Conservation (phyloP, 2,113 vertebrate species). For the Ciconia stormi region DNA sequence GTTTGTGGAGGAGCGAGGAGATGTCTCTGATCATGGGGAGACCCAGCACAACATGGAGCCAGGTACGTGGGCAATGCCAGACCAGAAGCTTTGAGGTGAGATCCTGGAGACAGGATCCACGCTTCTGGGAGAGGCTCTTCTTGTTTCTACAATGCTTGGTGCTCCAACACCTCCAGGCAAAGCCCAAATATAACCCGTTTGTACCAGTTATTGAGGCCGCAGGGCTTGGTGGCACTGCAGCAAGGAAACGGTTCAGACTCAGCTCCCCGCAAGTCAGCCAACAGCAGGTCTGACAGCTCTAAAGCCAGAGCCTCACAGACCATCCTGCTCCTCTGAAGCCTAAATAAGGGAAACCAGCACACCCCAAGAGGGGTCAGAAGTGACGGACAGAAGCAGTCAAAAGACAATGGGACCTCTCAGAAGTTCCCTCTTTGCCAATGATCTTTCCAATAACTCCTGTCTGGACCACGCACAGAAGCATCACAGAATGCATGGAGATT, state of each 20-base stretch:
- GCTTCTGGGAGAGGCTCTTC: background rate
- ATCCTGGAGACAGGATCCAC: background rate
- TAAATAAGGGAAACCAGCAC: background rate
- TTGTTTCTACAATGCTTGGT: background rate
- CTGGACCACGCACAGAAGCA: background rate
- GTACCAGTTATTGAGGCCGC: background rate
- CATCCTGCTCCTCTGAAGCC: background rate
- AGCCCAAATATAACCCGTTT: background rate
- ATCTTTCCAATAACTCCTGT: background rate
- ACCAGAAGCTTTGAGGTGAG: background rate
- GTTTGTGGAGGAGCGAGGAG: rapidly evolving
- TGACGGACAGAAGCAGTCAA: background rate
- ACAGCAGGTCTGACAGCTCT: background rate
- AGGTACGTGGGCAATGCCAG: rapidly evolving
- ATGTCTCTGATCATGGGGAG: background rate
- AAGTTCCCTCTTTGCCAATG: background rate
- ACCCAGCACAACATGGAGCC: background rate
- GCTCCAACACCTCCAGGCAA: background rate
- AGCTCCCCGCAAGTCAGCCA: background rate
- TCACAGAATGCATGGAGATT: rapidly evolving
- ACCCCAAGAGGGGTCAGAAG: background rate
- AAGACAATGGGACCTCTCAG: background rate
- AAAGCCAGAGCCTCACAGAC: background rate
- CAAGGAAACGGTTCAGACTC: background rate
- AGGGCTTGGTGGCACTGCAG: background rate